A percentile compares a stretch with the other conserved stretches of the same genome.
These are phyloP conservation scores for Synodontis membranacea DNA, from an alignment of 2,113 vertebrate species.

Conservation along the genomic window DNA sequence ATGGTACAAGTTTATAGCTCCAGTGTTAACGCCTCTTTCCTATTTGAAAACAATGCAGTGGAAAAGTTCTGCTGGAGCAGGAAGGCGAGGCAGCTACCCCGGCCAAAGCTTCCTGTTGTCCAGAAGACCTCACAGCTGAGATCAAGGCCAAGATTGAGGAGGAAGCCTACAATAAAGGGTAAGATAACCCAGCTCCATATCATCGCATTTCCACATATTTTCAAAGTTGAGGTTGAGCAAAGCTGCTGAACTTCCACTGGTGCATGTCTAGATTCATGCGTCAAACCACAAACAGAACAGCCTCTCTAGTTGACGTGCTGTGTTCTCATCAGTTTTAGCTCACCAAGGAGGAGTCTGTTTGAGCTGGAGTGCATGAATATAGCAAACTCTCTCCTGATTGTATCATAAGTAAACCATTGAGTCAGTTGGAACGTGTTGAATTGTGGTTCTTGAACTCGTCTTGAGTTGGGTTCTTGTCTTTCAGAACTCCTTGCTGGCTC, in stretches of 20 bases:
- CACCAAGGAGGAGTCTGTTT: neutral
- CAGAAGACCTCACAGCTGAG: constrained; percentile 83
- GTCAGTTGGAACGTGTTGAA: neutral
- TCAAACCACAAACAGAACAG: neutral
- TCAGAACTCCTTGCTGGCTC: neutral
- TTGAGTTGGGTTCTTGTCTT: neutral
- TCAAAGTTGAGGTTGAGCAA: neutral
- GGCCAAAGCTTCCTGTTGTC: constrained; percentile 68
- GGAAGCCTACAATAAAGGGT: constrained; percentile 93
- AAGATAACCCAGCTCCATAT: constrained; percentile 36
- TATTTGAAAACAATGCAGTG: constrained; percentile 78
- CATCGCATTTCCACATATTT: neutral
- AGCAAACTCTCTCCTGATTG: neutral
- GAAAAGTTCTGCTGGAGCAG: constrained; percentile 79
- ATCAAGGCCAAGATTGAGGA: constrained; percentile 89
- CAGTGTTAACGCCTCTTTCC: constrained; percentile 64
- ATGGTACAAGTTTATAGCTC: constrained; percentile 38
- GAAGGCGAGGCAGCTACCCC: constrained; percentile 73
- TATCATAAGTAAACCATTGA: neutral
- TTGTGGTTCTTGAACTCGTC: neutral
- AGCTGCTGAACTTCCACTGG: neutral
- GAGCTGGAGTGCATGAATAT: neutral
- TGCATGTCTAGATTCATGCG: neutral
- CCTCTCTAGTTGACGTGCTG: neutral
- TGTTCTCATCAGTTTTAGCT: neutral